Percentiles rank a stretch among this genome's conserved stretches.
Evolutionary conservation across 2,113 vertebrate genomes (phyloP).

Genomic region (Thunnus maccoyii): DNA sequence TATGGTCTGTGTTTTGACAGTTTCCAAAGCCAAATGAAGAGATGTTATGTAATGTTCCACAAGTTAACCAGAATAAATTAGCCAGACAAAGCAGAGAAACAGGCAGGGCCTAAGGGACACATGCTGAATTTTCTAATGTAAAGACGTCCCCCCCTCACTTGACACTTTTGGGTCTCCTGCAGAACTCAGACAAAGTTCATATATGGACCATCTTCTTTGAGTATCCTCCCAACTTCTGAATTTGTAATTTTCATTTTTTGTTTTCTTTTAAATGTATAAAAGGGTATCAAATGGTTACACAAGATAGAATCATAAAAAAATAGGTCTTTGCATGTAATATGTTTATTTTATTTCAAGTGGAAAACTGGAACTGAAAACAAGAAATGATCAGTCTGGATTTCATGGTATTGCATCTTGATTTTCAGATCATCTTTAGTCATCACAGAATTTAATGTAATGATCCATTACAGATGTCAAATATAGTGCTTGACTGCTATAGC

Average conservation of each 20-base stretch:
- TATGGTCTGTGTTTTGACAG: constrained; percentile 5
- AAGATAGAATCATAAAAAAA: no score
- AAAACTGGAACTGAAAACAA: no score
- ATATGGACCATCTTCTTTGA: no score
- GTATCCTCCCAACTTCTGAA: no score
- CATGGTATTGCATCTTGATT: not conserved
- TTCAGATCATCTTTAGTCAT: not conserved
- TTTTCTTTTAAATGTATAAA: not conserved
- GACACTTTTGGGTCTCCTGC: not conserved
- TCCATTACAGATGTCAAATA: not conserved
- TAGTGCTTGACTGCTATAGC: not conserved
- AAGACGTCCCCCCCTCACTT: not conserved
- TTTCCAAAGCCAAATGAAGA: not conserved
- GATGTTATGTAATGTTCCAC: not conserved
- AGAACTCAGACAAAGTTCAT: not conserved
- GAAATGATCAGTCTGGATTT: no score
- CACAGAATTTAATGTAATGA: not conserved
- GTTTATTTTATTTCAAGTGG: no score
- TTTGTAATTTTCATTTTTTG: not conserved
- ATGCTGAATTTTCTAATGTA: not conserved
- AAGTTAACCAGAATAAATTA: not conserved
- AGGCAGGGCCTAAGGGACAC: not conserved
- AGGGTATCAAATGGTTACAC: no score
- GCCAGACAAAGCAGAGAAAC: not conserved
- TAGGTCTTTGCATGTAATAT: no score